Percentiles rank a stretch among this genome's conserved stretches.
These are phyloP conservation scores for Stigmatopora nigra DNA, from an alignment of 2,113 vertebrate genomes.

Conservation along the genomic window DNA sequence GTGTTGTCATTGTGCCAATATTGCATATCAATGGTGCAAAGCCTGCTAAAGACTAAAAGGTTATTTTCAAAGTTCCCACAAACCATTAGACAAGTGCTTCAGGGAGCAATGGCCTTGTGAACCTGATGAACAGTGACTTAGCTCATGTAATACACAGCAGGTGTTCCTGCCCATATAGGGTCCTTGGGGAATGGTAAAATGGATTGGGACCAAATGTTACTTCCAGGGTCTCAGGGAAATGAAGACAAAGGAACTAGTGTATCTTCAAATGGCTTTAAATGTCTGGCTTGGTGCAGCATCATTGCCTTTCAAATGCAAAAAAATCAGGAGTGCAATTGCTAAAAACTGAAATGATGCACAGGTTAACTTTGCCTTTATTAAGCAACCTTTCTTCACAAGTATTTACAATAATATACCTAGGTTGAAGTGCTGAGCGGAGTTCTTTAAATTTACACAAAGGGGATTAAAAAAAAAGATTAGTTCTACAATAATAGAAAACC, in stretches of 20 bases:
- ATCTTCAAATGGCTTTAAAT: constrained; percentile 48
- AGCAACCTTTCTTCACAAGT: too few species aligned
- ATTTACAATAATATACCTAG: too few species aligned
- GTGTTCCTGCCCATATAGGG: constrained; percentile 29
- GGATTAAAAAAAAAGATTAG: too few species aligned
- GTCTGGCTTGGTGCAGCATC: constrained; percentile 3
- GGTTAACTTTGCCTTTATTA: too few species aligned
- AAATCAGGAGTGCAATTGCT: too few species aligned
- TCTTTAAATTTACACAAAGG: too few species aligned
- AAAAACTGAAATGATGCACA: too few species aligned
- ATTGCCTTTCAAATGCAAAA: background rate
- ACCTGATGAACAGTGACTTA: constrained; percentile 12
- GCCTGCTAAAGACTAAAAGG: too few species aligned
- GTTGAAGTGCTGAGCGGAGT: too few species aligned
- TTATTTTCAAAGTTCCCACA: background rate
- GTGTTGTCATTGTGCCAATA: too few species aligned
- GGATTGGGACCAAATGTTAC: background rate
- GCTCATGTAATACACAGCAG: constrained; percentile 30
- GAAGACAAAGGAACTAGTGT: constrained; percentile 17
- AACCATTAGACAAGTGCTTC: constrained; percentile 24
- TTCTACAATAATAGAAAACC: too few species aligned
- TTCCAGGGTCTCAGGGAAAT: constrained; percentile 32
- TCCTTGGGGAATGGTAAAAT: constrained; percentile 5
- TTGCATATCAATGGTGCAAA: background rate
- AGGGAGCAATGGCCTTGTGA: constrained; percentile 16